Percentiles rank a stretch among this genome's conserved stretches.
Evolutionary conservation across 2,797 vertebrate species (phyloP).

Genomic region (Falco novaeseelandiae): DNA sequence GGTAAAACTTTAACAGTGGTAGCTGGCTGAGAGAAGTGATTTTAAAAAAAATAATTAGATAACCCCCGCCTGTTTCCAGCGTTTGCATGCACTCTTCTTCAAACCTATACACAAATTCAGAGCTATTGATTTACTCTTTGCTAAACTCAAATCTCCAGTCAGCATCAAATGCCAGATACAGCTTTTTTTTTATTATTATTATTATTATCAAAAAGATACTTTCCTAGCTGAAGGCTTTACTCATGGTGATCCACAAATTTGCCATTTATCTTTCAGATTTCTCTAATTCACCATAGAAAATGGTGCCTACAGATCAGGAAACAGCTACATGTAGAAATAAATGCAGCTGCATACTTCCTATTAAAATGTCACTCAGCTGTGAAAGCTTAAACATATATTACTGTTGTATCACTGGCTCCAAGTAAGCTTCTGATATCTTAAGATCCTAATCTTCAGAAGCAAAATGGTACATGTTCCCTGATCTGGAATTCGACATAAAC

Average conservation of each 20-base stretch:
- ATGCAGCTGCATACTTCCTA: neutral
- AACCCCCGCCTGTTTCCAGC: neutral
- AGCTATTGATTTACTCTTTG: neutral
- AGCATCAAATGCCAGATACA: neutral
- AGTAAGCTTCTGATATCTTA: neutral
- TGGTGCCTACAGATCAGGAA: neutral
- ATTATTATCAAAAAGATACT: neutral
- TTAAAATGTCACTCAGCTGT: neutral
- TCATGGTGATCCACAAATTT: neutral
- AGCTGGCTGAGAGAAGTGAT: neutral
- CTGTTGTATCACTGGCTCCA: neutral
- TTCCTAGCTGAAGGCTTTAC: neutral
- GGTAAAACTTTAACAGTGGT: neutral
- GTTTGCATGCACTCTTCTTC: neutral
- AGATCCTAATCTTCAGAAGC: neutral
- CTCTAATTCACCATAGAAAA: neutral
- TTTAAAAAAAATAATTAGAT: neutral
- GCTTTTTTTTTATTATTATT: neutral
- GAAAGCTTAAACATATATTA: neutral
- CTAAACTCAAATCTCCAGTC: neutral
- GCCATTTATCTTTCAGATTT: neutral
- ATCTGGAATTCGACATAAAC: neutral
- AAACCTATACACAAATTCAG: neutral
- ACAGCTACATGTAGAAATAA: neutral
- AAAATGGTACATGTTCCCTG: neutral